Conservation (phyloP, 1,140 invertebrate genomes). For the Eriocheir sinensis region DNA sequence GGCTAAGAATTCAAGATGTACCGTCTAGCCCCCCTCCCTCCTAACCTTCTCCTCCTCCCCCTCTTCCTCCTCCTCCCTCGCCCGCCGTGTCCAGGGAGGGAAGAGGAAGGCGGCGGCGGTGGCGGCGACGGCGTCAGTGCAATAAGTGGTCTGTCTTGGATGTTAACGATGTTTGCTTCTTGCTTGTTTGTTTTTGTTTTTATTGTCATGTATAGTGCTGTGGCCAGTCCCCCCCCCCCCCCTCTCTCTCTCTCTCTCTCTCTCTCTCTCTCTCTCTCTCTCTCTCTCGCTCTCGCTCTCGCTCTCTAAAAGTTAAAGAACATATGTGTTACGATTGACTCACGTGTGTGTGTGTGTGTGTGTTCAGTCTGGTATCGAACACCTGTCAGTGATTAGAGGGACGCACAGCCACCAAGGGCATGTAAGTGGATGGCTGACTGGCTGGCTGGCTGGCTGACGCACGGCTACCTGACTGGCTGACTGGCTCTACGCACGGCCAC, state of each 20-base stretch:
- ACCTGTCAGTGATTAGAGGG: not conserved
- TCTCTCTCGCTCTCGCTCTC: not conserved
- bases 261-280: not conserved
- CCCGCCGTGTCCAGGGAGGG: too few species aligned
- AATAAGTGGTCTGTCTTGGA: slow-evolving; percentile 56
- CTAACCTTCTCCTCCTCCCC: not conserved
- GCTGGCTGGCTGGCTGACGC: not conserved
- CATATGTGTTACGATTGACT: not conserved
- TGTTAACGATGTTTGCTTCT: not conserved
- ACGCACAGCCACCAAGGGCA: not conserved
- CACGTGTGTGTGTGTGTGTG: not conserved
- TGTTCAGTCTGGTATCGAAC: not conserved
- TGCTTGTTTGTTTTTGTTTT: not conserved
- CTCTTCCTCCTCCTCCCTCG: not conserved
- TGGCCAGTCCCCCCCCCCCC: slow-evolving; percentile 35
- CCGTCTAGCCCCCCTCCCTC: not conserved
- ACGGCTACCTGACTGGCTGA: too few species aligned
- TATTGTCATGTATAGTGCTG: not conserved
- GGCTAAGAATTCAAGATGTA: too few species aligned
- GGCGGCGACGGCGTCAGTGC: slow-evolving; percentile 28
- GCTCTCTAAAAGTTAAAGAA: not conserved
- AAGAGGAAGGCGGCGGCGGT: not conserved
- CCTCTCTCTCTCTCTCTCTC: slow-evolving; percentile 37
- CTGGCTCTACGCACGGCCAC: not conserved
- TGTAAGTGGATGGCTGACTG: not conserved